A percentile compares a stretch with the other conserved stretches of the same genome.
phyloP scores from a whole-genome alignment of 92 coral and sea anemone genomes.

The Zoanthus gigantus region DNA sequence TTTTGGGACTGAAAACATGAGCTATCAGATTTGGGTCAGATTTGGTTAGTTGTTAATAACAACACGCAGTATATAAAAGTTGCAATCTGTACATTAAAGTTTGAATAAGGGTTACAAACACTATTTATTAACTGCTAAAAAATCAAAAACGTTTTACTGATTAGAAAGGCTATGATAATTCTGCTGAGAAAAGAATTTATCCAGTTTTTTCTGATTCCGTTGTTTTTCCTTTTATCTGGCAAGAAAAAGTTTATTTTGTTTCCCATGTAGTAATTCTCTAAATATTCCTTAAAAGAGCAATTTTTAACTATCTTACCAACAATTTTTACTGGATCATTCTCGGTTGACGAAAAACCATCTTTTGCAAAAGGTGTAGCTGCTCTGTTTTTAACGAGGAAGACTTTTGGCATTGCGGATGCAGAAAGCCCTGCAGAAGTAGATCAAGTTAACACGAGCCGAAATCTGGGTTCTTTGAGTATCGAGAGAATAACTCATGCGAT shows the following conservation, averaged over 20 bases:
- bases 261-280: slow-evolving; percentile 2
- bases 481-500: slow-evolving; percentile 73
- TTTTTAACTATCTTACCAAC: slow-evolving; percentile 67
- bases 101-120: slow-evolving; percentile 21
- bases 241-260: neutral
- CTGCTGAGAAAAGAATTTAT: neutral
- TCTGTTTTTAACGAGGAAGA: slow-evolving; percentile 84
- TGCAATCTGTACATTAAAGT: slow-evolving; percentile 33
- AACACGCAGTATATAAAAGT: slow-evolving; percentile 13
- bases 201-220: neutral
- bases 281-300: slow-evolving; percentile 72
- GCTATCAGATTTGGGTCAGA: slow-evolving; percentile 3
- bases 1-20: slow-evolving; percentile 18
- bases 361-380: slow-evolving; percentile 17
- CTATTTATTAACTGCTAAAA: slow-evolving; percentile 27
- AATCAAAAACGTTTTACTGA: neutral
- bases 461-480: slow-evolving; percentile 67
- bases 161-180: neutral
- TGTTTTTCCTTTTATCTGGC: neutral
- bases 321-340: slow-evolving; percentile 38
- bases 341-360: slow-evolving; percentile 52
- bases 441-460: slow-evolving; percentile 49
- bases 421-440: slow-evolving; percentile 32
- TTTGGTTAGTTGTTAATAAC: slow-evolving; percentile 19
- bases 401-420: slow-evolving; percentile 73